A percentile compares a stretch with the other conserved stretches of the same genome.
These are phyloP conservation scores for Diplosoma virens DNA, from an alignment of 23 tunicate genomes.

Conservation along the genomic window DNA sequence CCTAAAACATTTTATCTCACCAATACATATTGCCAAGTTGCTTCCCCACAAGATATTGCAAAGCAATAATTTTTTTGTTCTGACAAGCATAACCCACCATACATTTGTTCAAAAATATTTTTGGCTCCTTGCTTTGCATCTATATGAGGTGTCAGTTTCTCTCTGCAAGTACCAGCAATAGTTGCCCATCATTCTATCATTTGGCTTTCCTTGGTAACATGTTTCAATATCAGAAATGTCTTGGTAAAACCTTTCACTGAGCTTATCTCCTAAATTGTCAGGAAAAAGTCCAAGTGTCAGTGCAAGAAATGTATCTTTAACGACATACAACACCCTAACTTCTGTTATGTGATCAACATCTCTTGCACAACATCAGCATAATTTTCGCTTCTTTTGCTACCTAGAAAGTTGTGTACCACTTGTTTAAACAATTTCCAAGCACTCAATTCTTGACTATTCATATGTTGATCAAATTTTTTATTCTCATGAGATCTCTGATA, in stretches of 20 bases:
- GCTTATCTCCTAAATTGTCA: constrained; percentile 7
- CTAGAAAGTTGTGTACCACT: constrained; percentile 15
- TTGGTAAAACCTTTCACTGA: constrained; percentile 22
- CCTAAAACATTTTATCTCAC: constrained; percentile 4
- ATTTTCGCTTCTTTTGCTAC: background rate
- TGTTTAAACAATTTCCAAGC: constrained; percentile 16
- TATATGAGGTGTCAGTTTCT: background rate
- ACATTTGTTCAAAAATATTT: background rate
- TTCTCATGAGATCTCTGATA: too few species aligned
- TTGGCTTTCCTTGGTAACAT: background rate
- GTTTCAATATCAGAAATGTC: constrained; percentile 26
- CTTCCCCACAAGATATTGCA: background rate
- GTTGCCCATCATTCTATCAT: constrained; percentile 21
- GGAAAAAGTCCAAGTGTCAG: constrained; percentile 34
- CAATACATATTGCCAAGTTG: constrained; percentile 1
- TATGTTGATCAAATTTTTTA: too few species aligned
- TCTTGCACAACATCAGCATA: constrained; percentile 20
- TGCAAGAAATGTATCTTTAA: background rate
- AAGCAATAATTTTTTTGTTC: background rate
- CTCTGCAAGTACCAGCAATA: constrained; percentile 29
- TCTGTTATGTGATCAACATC: constrained; percentile 6
- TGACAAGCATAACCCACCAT: background rate
- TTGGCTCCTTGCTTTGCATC: background rate
- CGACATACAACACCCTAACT: constrained; percentile 10
- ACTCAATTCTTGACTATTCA: too few species aligned